Evolutionary conservation across 2,888 invertebrate genomes (phyloP).

Genomic region (Bimastos eiseni): DNA sequence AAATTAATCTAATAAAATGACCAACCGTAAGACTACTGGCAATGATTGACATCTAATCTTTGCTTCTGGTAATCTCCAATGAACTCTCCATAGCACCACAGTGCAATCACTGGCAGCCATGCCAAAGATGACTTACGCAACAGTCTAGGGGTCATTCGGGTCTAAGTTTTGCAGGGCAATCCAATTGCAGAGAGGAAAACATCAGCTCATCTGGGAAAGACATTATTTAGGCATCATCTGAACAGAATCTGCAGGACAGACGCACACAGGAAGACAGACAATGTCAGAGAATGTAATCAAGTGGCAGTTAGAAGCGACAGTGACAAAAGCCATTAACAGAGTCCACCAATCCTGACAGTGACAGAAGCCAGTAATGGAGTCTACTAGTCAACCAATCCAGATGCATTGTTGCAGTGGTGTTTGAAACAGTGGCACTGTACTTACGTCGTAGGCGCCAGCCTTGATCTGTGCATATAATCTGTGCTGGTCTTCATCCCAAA

Average conservation of each 20-base stretch:
- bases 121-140: not conserved
- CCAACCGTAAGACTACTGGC: not conserved
- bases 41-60: not conserved
- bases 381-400: no score
- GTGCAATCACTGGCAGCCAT: not conserved
- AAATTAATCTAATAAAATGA: not conserved
- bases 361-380: not conserved
- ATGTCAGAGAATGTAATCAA: not conserved
- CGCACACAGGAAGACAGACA: not conserved
- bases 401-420: not conserved
- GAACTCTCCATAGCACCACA: not conserved
- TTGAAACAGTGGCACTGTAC: conserved; percentile 51
- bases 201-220: not conserved
- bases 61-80: not conserved
- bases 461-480: conserved; percentile 98
- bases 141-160: not conserved
- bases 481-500: conserved; percentile 99
- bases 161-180: not conserved
- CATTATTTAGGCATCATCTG: not conserved
- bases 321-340: not conserved
- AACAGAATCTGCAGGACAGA: not conserved
- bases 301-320: not conserved
- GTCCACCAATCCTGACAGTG: not conserved
- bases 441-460: conserved; percentile 96
- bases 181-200: not conserved